Percentiles rank a stretch among this genome's conserved stretches.
These are phyloP conservation scores for Scomber scombrus DNA, from an alignment of 2,113 vertebrate species.

Conservation along the genomic window DNA sequence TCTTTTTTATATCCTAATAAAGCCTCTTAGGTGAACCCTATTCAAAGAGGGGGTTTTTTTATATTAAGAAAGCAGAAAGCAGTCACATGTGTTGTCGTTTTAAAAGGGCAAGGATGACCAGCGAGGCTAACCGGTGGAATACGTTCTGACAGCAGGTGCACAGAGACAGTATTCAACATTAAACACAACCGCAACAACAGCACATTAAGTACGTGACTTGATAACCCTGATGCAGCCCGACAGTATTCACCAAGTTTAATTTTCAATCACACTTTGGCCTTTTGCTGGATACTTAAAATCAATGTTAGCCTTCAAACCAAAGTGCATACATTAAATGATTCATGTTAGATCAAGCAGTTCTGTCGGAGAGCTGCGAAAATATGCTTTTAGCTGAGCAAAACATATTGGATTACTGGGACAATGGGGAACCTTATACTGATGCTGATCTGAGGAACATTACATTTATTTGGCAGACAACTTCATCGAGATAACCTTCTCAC, in stretches of 20 bases:
- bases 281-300: conserved; percentile 79
- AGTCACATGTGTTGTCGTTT: conserved; percentile 62
- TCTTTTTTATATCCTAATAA: conserved; percentile 23
- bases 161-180: conserved; percentile 65
- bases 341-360: conserved; percentile 74
- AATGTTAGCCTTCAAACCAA: conserved; percentile 81
- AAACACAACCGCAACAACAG: conserved; percentile 52
- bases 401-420: conserved; percentile 58
- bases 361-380: conserved; percentile 60
- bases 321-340: conserved; percentile 83
- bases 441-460: conserved; percentile 43
- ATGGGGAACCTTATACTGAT: conserved; percentile 51
- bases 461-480: conserved; percentile 65
- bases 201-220: conserved; percentile 49
- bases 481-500: conserved; percentile 48
- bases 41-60: conserved; percentile 23
- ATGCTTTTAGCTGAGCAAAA: conserved; percentile 69
- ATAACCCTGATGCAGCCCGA: conserved; percentile 53
- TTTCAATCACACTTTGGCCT: conserved; percentile 82
- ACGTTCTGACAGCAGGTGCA: conserved; percentile 71
- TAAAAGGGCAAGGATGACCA: conserved; percentile 80
- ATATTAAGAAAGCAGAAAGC: conserved; percentile 68
- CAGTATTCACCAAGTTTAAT: conserved; percentile 69
- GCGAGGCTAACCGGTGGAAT: conserved; percentile 66
- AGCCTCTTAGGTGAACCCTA: conserved; percentile 23